Evolutionary conservation across 2,113 vertebrate genomes (phyloP), one percentile per base, ranked within the genome.

Genomic region (Halcyon senegalensis): DNA sequence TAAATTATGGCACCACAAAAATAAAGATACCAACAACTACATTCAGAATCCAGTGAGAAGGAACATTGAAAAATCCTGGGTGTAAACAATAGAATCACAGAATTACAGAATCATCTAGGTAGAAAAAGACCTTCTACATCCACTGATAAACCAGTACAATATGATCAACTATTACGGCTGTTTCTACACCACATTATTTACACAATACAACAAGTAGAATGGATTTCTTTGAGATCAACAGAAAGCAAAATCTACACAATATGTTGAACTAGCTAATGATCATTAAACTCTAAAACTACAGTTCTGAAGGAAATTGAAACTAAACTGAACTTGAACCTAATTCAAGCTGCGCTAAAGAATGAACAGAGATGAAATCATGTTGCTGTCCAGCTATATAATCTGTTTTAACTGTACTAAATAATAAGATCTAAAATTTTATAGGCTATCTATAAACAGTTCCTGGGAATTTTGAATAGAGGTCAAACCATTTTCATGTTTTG

Each of bases 321-420:
- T 41, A 69, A 31, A 51, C 17, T 83, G 35, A 92, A n/a, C 43
- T 87, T 7, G 78, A 77, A 72, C 20, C 44, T 73, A 73, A 93
- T n/a, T 93, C 72, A 68, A 48, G n/a, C 87, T 25, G 9, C 72
- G 10, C 0, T 1, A 19, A 84, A 85, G 59, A 67, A 75, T 73
- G 44, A 95, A 87, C 25, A 50, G 68, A 82, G 43, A 37, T 94
- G n/a, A 95, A 93, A 25, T 81, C 27, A 90, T 83, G 39, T 92
- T 91, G 31, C 48, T 68, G 46, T 88, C 37, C 80, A 94, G 56
- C 59, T 51, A 56, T 16, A 81, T 70, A 37, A 51, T 84, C 41
- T 55, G 16, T 78, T 96, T 88, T 95, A 84, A 89, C 81, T 81
- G 89, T 90, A 53, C 39, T 80, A 69, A 94, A 74, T 69, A 81